Percentiles rank a stretch among this genome's conserved stretches.
Conservation (phyloP, 2,797 vertebrate species). For the Pteropus rufus region DNA sequence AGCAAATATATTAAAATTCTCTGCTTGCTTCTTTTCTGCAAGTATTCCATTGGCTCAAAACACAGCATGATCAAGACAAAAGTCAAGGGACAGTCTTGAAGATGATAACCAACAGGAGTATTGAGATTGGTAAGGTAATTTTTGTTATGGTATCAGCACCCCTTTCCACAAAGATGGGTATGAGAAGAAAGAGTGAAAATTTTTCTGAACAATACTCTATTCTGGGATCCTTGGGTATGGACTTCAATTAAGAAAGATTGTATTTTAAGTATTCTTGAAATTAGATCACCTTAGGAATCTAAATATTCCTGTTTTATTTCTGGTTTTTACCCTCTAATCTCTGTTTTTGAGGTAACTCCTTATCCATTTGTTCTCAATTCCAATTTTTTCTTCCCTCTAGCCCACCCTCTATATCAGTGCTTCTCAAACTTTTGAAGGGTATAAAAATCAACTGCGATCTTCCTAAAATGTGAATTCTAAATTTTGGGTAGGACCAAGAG, state of each 20-base stretch:
- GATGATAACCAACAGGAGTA: neutral
- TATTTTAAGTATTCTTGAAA: neutral
- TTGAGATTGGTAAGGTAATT: neutral
- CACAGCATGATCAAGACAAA: neutral
- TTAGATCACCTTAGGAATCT: neutral
- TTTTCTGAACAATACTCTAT: neutral
- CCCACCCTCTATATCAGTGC: neutral
- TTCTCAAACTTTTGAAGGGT: neutral
- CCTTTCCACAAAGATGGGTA: neutral
- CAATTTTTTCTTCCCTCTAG: neutral
- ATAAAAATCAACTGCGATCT: neutral
- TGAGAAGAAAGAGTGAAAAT: neutral
- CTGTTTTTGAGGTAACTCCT: neutral
- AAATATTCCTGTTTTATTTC: neutral
- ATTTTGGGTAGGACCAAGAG: neutral
- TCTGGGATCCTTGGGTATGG: neutral
- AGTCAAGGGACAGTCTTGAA: neutral
- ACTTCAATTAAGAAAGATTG: neutral
- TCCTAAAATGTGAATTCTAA: neutral
- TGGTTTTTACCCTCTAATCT: neutral
- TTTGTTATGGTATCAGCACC: neutral
- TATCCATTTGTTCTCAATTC: neutral
- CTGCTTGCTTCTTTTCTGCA: neutral
- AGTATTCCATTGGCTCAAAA: neutral
- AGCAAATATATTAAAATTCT: neutral